Conservation (phyloP, 2,888 invertebrate genomes). For the Frankliniella fusca region DNA sequence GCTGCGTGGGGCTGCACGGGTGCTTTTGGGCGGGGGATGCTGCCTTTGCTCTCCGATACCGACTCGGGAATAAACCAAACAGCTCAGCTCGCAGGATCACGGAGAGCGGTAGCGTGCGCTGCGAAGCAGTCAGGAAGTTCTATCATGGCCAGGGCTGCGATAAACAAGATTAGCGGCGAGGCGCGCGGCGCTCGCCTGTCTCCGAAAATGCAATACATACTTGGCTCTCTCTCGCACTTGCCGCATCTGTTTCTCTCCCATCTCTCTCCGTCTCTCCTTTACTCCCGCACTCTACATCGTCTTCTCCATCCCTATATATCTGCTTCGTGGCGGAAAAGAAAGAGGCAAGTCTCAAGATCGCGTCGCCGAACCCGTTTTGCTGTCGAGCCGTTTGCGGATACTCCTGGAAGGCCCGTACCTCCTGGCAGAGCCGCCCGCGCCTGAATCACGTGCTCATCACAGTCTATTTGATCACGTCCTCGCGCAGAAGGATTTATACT, state of each 20-base stretch:
- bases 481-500: no score
- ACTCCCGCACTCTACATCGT: neutral
- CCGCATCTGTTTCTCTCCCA: neutral
- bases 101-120: neutral
- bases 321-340: neutral
- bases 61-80: no score
- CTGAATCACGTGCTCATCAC: neutral
- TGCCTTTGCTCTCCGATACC: no score
- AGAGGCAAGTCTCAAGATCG: neutral
- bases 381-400: no score
- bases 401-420: no score
- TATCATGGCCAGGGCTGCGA: conserved; percentile 2
- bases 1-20: no score
- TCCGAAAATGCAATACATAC: no score
- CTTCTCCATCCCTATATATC: neutral
- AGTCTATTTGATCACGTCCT: no score
- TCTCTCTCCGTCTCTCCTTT: conserved; percentile 2
- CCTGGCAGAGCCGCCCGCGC: neutral
- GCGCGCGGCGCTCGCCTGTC: neutral
- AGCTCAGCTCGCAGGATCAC: no score
- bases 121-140: conserved; percentile 3
- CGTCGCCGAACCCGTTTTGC: no score
- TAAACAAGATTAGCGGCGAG: conserved; percentile 18
- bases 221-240: neutral
- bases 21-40: no score